Evolutionary conservation across 2,888 invertebrate genomes (phyloP).

Genomic region (Therioaphis trifolii): DNA sequence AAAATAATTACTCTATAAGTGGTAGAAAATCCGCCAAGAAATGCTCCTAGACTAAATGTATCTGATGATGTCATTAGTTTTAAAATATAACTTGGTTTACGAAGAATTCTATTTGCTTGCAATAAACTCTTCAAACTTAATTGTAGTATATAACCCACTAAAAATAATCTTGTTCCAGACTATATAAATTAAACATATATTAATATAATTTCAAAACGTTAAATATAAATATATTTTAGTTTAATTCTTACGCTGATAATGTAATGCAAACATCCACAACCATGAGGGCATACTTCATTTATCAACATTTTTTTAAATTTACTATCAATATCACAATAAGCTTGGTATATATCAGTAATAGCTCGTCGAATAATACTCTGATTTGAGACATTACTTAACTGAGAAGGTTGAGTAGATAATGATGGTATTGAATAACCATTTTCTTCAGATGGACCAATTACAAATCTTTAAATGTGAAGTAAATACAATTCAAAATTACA

Average conservation of each 20-base stretch:
- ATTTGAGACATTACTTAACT: slow-evolving; percentile 13
- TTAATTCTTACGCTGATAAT: slow-evolving; percentile 70
- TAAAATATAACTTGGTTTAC: slow-evolving; percentile 71
- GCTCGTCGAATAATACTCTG: slow-evolving; percentile 39
- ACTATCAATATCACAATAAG: slow-evolving; percentile 45
- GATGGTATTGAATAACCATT: slow-evolving; percentile 64
- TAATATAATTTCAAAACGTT: neutral
- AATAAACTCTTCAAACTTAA: slow-evolving; percentile 73
- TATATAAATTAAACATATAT: slow-evolving; percentile 67
- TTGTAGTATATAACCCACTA: slow-evolving; percentile 75
- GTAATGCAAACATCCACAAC: slow-evolving; percentile 75
- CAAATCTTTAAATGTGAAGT: slow-evolving; percentile 70
- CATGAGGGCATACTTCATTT: slow-evolving; percentile 73
- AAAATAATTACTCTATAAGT: slow-evolving; percentile 74
- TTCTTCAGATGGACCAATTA: slow-evolving; percentile 76
- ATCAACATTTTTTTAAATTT: slow-evolving; percentile 65
- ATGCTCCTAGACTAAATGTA: slow-evolving; percentile 75
- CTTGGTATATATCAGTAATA: slow-evolving; percentile 40
- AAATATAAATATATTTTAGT: neutral
- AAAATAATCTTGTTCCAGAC: slow-evolving; percentile 74
- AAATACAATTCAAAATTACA: neutral
- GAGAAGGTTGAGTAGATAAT: neutral
- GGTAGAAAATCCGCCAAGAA: slow-evolving; percentile 78
- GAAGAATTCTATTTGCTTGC: slow-evolving; percentile 72
- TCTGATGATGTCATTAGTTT: slow-evolving; percentile 72